A percentile compares a stretch with the other conserved stretches of the same genome.
These are phyloP conservation scores for Tuta absoluta DNA, from an alignment of 2,888 invertebrate species.

Conservation along the genomic window DNA sequence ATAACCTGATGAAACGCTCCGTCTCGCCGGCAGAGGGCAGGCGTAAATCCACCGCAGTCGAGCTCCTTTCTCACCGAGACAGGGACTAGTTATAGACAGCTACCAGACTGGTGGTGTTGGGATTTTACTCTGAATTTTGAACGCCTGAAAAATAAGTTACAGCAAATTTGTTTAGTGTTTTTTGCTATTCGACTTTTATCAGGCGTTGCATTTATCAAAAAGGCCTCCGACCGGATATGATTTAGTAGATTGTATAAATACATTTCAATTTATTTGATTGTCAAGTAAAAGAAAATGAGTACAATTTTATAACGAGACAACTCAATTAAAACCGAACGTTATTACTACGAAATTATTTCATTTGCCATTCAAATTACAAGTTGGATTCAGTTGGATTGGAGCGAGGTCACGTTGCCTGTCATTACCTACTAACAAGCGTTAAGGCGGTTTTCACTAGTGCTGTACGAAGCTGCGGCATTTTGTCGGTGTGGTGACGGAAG, in stretches of 20 bases:
- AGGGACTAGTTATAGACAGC: background rate
- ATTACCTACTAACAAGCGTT: background rate
- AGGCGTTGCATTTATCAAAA: background rate
- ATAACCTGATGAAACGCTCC: slow-evolving; percentile 32
- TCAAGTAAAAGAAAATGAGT: background rate
- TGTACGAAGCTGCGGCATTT: no score
- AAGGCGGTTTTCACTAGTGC: background rate
- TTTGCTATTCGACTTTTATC: background rate
- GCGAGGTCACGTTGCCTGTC: slow-evolving; percentile 25
- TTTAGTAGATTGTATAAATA: no score
- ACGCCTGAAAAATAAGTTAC: background rate
- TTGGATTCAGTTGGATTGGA: slow-evolving; percentile 2
- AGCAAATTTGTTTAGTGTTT: background rate
- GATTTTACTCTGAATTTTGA: background rate
- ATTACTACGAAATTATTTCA: slow-evolving; percentile 35
- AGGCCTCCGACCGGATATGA: no score
- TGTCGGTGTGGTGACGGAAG: no score
- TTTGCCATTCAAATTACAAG: slow-evolving; percentile 28
- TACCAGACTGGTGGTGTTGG: background rate
- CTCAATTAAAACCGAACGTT: slow-evolving; percentile 46
- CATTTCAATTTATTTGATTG: no score
- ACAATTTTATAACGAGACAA: slow-evolving; percentile 24
- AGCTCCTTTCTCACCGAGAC: background rate
- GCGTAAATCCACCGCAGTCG: slow-evolving; percentile 9
- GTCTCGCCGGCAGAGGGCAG: slow-evolving; percentile 13